Base-by-base conservation (phyloP, 2,797 vertebrate genomes). In the Trachops cirrhosus region DNA sequence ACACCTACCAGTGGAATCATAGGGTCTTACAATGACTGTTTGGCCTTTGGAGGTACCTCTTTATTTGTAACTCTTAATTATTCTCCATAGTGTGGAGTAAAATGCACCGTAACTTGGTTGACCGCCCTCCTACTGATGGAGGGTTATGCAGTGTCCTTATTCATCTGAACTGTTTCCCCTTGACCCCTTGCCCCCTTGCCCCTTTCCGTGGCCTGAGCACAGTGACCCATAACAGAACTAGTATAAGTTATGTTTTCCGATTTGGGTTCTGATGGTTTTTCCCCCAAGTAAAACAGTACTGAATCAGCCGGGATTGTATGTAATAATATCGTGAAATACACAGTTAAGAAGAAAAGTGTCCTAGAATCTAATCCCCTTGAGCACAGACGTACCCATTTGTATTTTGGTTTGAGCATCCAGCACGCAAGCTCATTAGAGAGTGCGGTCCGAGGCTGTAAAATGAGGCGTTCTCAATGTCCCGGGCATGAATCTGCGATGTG, bases 401-500 rank as follows among this genome's bases (percentile, higher is more conserved):
- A 29, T 48, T 92, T 74, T 57, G 64, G 22, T 79, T 34, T 39
- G 73, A 71, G 44, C 14, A 14, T 75, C 32, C 21, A n/a, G n/a
- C 71, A 24, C 9, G 3, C 46, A 57, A 57, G 39, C 34, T 68
- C 48, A n/a, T n/a, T n/a, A 62, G 7, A n/a, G 12, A 19, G 1
- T 41, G 15, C 7, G 6, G 85, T 84, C 9, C 32, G 9, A 57
- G 46, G 22, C 78, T 67, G 5, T 1, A 12, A 41, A 41, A 22
- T 8, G 9, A 32, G 75, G n/a, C 21, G 52, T 6, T 24, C 3
- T 0, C 37, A 12, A 26, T 5, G 18, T 9, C 68, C 21, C 21
- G 16, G 14, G 52, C 19, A 0, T 39, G 46, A 80, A 2, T 54
- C 82, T 9, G 9, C 1, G 1, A 10, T 14, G 2, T 1, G 0